Conservation (phyloP, 2,888 invertebrate species). For the Tryphoninae sp. region DNA sequence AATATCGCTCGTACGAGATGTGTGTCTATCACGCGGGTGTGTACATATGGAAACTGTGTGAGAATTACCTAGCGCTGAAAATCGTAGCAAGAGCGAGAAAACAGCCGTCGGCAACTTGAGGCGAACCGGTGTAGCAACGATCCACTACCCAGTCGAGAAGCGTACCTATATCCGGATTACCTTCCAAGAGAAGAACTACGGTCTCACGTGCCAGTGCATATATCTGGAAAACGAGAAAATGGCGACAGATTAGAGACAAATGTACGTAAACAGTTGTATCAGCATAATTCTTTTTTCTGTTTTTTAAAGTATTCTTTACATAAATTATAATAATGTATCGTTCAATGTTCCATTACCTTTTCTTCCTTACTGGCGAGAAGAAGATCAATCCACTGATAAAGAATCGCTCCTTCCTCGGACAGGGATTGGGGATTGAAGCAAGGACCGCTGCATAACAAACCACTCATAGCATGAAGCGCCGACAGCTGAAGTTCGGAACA, state of each 20-base stretch:
- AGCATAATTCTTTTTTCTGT: not conserved
- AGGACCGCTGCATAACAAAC: constrained; percentile 96
- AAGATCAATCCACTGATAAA: constrained; percentile 96
- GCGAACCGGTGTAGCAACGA: constrained; percentile 96
- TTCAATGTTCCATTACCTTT: constrained; percentile 83
- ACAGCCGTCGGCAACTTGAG: constrained; percentile 96
- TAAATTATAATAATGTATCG: constrained; percentile 30
- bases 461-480: constrained; percentile 94
- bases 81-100: constrained; percentile 97
- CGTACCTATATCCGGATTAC: constrained; percentile 95
- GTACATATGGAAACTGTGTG: not conserved
- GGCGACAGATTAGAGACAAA: constrained; percentile 7
- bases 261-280: not conserved
- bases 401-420: constrained; percentile 94
- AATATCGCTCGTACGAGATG: not conserved
- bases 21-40: not conserved
- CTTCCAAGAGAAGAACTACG: constrained; percentile 95
- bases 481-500: constrained; percentile 82
- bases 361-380: constrained; percentile 94
- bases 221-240: constrained; percentile 84
- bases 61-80: constrained; percentile 93
- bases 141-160: constrained; percentile 99
- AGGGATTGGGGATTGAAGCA: constrained; percentile 93
- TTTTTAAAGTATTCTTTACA: constrained; percentile 12
- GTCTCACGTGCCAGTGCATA: constrained; percentile 96